A percentile compares a stretch with the other conserved stretches of the same genome.
phyloP scores from a whole-genome alignment of 2,888 invertebrate species.

The Acronicta psi region DNA sequence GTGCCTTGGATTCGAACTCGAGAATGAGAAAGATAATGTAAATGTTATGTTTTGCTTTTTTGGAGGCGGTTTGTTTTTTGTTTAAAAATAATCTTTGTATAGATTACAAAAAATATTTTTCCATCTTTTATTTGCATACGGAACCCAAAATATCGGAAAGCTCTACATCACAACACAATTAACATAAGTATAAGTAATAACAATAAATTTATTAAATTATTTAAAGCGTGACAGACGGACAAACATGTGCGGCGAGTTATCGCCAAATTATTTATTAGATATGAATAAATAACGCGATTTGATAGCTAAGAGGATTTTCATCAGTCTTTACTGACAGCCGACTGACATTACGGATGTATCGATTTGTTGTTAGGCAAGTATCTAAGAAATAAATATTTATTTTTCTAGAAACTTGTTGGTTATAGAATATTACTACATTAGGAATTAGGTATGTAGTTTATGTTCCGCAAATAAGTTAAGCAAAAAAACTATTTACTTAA shows the following conservation, averaged over 20 bases:
- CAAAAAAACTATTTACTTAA: too few species aligned
- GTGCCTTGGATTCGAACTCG: too few species aligned
- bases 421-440: too few species aligned
- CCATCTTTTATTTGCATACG: neutral
- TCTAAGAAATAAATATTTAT: too few species aligned
- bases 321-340: slow-evolving; percentile 7
- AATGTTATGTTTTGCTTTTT: too few species aligned
- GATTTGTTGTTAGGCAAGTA: neutral
- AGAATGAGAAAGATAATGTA: too few species aligned
- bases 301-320: slow-evolving; percentile 40
- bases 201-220: slow-evolving; percentile 64
- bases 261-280: slow-evolving; percentile 61
- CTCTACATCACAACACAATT: slow-evolving; percentile 60
- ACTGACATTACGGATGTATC: neutral
- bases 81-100: too few species aligned
- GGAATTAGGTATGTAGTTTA: too few species aligned
- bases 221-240: slow-evolving; percentile 54
- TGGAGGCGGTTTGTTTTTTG: too few species aligned
- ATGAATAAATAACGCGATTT: slow-evolving; percentile 44
- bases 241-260: slow-evolving; percentile 53
- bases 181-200: slow-evolving; percentile 61
- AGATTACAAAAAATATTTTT: too few species aligned
- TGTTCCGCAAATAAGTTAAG: too few species aligned
- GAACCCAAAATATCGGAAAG: slow-evolving; percentile 42
- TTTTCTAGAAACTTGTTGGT: too few species aligned